A percentile compares a stretch with the other conserved stretches of the same genome.
phyloP scores from a whole-genome alignment of 2,113 vertebrate genomes.

The Alces alces region DNA sequence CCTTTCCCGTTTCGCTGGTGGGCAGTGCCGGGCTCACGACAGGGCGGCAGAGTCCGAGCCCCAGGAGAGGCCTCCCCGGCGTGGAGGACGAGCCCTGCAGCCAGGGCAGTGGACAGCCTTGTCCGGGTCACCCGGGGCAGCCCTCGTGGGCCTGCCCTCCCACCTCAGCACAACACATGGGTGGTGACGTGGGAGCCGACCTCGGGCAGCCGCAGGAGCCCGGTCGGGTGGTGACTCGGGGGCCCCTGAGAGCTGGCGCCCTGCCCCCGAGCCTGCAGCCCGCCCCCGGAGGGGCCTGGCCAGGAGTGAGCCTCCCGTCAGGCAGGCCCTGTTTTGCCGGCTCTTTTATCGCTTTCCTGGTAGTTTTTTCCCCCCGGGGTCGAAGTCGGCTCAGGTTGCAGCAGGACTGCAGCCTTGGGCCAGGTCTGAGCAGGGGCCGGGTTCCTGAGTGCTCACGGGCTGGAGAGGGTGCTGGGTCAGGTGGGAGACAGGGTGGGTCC shows the following conservation, averaged over 20 bases:
- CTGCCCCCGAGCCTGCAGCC: neutral
- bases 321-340: neutral
- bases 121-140: neutral
- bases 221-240: neutral
- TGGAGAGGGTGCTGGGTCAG: neutral
- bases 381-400: neutral
- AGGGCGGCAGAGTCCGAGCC: neutral
- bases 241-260: neutral
- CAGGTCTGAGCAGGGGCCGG: neutral
- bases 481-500: neutral
- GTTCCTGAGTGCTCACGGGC: neutral
- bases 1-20: neutral
- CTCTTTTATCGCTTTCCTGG: neutral
- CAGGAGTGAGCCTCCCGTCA: neutral
- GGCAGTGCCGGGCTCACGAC: accelerated
- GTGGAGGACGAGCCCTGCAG: accelerated
- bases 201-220: accelerated
- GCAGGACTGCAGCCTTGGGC: neutral
- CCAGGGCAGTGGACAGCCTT: neutral
- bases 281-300: neutral
- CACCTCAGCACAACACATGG: neutral
- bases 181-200: neutral
- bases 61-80: accelerated
- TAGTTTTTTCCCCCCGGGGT: neutral
- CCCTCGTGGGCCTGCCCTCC: neutral